These are phyloP conservation scores for Alloplasta piceator DNA, from an alignment of 2,888 invertebrate genomes.

Conservation along the genomic window DNA sequence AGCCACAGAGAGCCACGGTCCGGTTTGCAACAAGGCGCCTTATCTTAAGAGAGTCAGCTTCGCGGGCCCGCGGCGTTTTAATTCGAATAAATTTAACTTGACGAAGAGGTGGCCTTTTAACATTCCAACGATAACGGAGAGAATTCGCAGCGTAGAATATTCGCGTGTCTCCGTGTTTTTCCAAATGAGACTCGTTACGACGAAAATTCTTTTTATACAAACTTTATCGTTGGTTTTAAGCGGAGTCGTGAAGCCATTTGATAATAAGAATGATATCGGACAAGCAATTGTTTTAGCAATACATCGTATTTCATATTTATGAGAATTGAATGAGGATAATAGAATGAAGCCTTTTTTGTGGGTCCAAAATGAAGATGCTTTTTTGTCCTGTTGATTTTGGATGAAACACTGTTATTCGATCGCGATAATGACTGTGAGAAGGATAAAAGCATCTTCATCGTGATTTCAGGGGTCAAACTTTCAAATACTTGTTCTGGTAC, in stretches of 20 bases:
- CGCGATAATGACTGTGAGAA: neutral
- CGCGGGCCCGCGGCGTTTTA: conserved; percentile 79
- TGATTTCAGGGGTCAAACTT: neutral
- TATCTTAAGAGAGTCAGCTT: conserved; percentile 76
- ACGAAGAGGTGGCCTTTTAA: conserved; percentile 82
- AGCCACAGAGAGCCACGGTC: conserved; percentile 67
- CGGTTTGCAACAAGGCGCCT: conserved; percentile 70
- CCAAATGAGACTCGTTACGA: conserved; percentile 62
- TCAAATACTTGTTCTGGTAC: neutral
- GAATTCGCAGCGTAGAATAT: conserved; percentile 37
- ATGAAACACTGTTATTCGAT: neutral
- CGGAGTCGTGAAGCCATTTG: neutral
- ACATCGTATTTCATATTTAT: neutral
- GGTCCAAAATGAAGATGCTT: neutral
- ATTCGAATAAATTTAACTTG: conserved; percentile 83
- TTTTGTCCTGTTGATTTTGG: neutral
- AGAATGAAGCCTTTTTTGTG: neutral
- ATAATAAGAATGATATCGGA: neutral
- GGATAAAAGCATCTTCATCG: neutral
- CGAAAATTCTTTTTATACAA: conserved; percentile 31
- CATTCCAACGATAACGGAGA: conserved; percentile 80
- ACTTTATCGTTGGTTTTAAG: conserved; percentile 38
- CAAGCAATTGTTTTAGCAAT: neutral
- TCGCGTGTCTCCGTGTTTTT: conserved; percentile 39
- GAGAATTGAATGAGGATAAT: neutral